Conservation (phyloP, 2,888 invertebrate genomes). For the Lacanobia wlatinum region DNA sequence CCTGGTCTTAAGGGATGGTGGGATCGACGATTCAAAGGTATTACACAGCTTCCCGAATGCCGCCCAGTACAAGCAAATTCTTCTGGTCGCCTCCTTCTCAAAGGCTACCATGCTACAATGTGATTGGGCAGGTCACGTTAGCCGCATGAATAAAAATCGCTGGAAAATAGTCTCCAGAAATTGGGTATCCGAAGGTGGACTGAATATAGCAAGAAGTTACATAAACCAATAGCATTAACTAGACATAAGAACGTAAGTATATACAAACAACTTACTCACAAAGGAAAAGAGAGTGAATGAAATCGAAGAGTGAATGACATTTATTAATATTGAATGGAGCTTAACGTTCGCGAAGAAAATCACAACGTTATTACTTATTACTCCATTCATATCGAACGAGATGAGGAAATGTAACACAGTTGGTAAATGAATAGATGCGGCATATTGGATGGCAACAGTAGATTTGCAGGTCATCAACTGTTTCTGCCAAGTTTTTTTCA, state of each 20-base stretch:
- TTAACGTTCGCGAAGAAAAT: constrained; percentile 45
- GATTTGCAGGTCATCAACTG: not conserved
- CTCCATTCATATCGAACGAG: constrained; percentile 30
- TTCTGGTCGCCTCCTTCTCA: too few species aligned
- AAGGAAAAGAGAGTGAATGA: constrained; percentile 21
- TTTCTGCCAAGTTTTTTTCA: too few species aligned
- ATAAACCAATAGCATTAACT: not conserved
- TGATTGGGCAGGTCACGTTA: too few species aligned
- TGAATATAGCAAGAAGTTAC: not conserved
- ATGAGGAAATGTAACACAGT: constrained; percentile 9
- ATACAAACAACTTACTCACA: not conserved
- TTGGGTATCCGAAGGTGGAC: too few species aligned
- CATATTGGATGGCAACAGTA: not conserved
- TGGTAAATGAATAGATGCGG: constrained; percentile 31
- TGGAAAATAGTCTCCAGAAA: too few species aligned
- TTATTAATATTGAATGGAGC: constrained; percentile 37
- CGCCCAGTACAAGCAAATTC: too few species aligned
- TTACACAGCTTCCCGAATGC: too few species aligned
- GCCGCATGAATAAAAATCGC: too few species aligned
- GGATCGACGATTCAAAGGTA: too few species aligned
- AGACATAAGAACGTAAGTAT: too few species aligned
- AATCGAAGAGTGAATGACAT: constrained; percentile 40
- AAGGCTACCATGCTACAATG: too few species aligned
- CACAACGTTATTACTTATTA: constrained; percentile 35
- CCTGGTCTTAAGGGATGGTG: too few species aligned